Evolutionary conservation across 2,113 vertebrate genomes (phyloP).

Genomic region (Toxotes chatareus): DNA sequence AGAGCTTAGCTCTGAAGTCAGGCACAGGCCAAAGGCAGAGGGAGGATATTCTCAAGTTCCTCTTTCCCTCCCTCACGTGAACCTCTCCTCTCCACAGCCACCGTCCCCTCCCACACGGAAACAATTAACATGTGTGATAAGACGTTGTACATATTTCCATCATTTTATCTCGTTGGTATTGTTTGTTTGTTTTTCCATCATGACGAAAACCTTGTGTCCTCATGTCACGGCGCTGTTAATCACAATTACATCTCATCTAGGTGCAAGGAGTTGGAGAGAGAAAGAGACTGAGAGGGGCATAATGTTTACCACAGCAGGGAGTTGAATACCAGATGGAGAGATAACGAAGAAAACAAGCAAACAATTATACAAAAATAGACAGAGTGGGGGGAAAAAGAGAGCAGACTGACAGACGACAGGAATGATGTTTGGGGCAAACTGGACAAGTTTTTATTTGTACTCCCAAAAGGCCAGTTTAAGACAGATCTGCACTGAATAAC

Average conservation of each 20-base stretch:
- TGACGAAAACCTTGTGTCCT: constrained; percentile 74
- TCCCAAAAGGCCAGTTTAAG: neutral
- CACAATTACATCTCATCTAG: constrained; percentile 77
- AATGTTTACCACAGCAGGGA: constrained; percentile 80
- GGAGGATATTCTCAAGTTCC: constrained; percentile 84
- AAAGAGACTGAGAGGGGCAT: constrained; percentile 72
- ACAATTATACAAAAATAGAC: constrained; percentile 83
- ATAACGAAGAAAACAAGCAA: constrained; percentile 84
- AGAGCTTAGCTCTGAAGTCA: constrained; percentile 81
- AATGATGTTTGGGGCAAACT: constrained; percentile 45
- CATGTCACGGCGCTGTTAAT: constrained; percentile 76
- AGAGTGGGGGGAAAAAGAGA: constrained; percentile 42
- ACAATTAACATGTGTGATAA: constrained; percentile 84
- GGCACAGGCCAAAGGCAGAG: constrained; percentile 77
- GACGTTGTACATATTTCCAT: constrained; percentile 81
- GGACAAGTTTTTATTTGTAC: constrained; percentile 28
- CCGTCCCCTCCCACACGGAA: constrained; percentile 72
- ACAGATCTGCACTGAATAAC: neutral
- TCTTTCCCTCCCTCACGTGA: constrained; percentile 69
- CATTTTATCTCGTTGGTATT: constrained; percentile 72
- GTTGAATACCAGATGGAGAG: constrained; percentile 82
- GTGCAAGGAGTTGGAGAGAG: constrained; percentile 66
- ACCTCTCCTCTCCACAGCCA: constrained; percentile 31
- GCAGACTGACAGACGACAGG: constrained; percentile 78
- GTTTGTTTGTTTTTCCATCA: constrained; percentile 76